Percentiles rank a stretch among this genome's conserved stretches.
Evolutionary conservation across 2,888 invertebrate species (phyloP).

Genomic region (Amaurobius ferox): DNA sequence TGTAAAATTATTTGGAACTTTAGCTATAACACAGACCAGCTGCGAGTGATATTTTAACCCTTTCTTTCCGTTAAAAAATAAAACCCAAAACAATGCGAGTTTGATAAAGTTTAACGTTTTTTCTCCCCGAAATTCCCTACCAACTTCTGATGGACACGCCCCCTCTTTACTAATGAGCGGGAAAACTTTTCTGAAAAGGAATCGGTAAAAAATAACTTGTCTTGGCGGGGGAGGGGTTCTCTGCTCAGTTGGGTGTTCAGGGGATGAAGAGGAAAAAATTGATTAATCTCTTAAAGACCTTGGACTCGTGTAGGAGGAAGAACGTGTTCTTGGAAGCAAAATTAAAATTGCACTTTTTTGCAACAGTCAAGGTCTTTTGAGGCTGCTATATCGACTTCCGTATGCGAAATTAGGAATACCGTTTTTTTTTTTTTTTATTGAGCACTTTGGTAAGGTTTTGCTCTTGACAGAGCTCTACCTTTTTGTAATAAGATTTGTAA

Average conservation of each 20-base stretch:
- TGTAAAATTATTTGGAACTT: no score
- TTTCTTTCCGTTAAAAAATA: no score
- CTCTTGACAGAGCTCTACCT: no score
- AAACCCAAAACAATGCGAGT: neutral
- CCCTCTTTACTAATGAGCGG: slow-evolving; percentile 1
- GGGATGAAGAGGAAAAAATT: neutral
- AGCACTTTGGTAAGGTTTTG: no score
- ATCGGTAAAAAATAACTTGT: slow-evolving; percentile 1
- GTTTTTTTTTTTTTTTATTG: no score
- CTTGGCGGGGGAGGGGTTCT: no score
- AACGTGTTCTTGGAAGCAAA: neutral
- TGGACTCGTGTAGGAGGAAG: neutral
- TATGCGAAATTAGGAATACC: no score
- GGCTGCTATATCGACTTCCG: neutral
- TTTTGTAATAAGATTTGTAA: no score
- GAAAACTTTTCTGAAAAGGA: slow-evolving; percentile 3
- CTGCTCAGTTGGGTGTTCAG: neutral
- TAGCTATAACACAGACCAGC: no score
- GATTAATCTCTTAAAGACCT: neutral
- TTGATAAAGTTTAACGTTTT: neutral
- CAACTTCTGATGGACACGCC: neutral
- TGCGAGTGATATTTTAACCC: no score
- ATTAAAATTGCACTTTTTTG: neutral
- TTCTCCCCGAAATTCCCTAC: neutral
- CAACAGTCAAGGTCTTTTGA: neutral